These are phyloP conservation scores for Macrostomum cliftonense DNA, from an alignment of 2,888 invertebrate species.

Conservation along the genomic window DNA sequence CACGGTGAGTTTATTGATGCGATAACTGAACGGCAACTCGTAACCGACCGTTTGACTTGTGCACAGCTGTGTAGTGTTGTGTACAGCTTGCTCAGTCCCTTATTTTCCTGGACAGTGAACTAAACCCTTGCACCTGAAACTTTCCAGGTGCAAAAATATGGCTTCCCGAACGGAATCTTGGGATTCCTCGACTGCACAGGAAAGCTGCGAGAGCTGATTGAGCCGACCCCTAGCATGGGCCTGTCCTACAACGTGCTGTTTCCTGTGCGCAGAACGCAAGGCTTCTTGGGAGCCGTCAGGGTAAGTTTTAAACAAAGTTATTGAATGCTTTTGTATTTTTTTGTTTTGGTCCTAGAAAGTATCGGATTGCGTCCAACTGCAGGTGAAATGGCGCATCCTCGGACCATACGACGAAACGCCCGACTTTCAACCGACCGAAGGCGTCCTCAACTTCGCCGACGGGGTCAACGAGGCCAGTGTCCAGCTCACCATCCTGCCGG, in stretches of 20 bases:
- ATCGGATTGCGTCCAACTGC: not conserved
- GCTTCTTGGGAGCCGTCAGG: constrained; percentile 9
- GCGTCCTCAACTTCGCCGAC: constrained; percentile 18
- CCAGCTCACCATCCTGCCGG: constrained; percentile 22
- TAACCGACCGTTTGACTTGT: too few species aligned
- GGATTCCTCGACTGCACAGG: constrained; percentile 22
- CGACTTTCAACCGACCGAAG: constrained; percentile 23
- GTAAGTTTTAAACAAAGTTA: constrained; percentile 3
- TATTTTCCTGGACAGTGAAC: too few species aligned
- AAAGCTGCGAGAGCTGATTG: constrained; percentile 18
- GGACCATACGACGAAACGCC: constrained; percentile 15
- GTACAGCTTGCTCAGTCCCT: too few species aligned
- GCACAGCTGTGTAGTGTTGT: too few species aligned
- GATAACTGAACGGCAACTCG: too few species aligned
- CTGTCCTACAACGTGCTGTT: constrained; percentile 5
- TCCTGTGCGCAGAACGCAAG: not conserved
- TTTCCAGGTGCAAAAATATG: constrained; percentile 28
- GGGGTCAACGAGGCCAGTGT: constrained; percentile 19
- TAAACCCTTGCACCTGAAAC: too few species aligned
- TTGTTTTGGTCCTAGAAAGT: too few species aligned
- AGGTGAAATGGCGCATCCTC: constrained; percentile 26
- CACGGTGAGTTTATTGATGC: constrained; percentile 17
- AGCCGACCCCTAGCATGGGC: constrained; percentile 17
- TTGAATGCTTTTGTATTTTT: too few species aligned
- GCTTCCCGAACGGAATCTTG: constrained; percentile 31